Evolutionary conservation across 2,888 invertebrate genomes (phyloP), one percentile per base, ranked within the genome.

Genomic region (Sarcophaga caerulescens): DNA sequence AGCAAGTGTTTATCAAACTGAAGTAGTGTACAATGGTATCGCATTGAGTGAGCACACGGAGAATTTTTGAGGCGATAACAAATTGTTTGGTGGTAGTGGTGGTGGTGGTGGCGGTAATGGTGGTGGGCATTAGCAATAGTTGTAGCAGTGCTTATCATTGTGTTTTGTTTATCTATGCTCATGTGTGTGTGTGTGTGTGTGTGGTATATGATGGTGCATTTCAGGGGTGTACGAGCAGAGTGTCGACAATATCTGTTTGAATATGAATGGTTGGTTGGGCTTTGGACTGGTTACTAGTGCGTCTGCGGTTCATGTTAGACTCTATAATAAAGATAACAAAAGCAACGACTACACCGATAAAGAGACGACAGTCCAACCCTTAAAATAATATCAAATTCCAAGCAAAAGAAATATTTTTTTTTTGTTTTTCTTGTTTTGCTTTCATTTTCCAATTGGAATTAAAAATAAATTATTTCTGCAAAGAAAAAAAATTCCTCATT

Each of bases 251-350:
- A 45, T 76, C 70, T 82, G 68, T 66, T 17, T 77, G 21, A 35
- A 59, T 44, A 68, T 79, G 75, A 86, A 83, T 84, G 81, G 86
- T 77, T 86, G 79, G 80, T 77, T 85, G 83, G 75, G 79, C 73
- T 79, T 73, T 84, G 69, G 78, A 66, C 75, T 83, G 80, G 80
- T 79, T 83, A 77, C 76, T 83, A 85, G 83, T 85, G 86, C 86
- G 86, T 84, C 86, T 86, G 86, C 86, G 86, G 86, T 86, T 86
- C 84, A 78, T 59, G 80, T 68, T 57, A 82, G 76, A 83, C 79
- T 47, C 85, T 77, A 77, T 60, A 23, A 65, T 77, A 66, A 44
- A 71, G 77, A 77, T 77, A 82, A 82, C 82, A 82, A 82, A 77
- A 71, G 66, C 69, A 63, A 74, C 45, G 23, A 75, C 70, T 47